These are phyloP conservation scores for Latrodectus hesperus DNA, from an alignment of 2,888 invertebrate species.

Conservation along the genomic window DNA sequence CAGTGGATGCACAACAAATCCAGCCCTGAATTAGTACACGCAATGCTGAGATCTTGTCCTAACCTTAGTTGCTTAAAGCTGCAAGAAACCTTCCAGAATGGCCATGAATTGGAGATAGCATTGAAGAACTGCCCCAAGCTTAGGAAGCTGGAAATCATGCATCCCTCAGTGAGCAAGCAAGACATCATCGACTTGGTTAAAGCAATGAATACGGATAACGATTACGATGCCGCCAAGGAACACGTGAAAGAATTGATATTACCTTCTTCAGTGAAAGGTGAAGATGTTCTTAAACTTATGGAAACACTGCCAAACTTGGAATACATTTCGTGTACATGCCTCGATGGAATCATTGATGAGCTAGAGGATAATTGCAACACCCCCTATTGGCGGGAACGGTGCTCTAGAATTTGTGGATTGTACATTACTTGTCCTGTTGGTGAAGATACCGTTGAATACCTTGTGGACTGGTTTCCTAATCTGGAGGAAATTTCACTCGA, in stretches of 20 bases:
- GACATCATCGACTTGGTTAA: conserved; percentile 65
- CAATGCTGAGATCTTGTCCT: conserved; percentile 59
- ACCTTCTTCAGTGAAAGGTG: conserved; percentile 70
- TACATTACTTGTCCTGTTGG: conserved; percentile 70
- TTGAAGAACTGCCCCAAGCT: conserved; percentile 67
- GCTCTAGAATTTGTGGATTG: conserved; percentile 60
- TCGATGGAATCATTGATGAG: conserved; percentile 70
- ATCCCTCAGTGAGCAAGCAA: conserved; percentile 70
- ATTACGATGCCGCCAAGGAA: conserved; percentile 13
- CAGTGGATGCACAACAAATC: conserved; percentile 64
- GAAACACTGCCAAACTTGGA: conserved; percentile 68
- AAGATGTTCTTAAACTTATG: conserved; percentile 67
- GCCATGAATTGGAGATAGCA: conserved; percentile 63
- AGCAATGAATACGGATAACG: conserved; percentile 15
- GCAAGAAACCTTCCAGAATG: conserved; percentile 69
- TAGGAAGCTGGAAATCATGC: conserved; percentile 68
- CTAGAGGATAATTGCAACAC: conserved; percentile 49
- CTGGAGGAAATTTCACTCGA: conserved; percentile 70
- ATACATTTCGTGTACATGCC: conserved; percentile 69
- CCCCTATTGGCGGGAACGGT: conserved; percentile 53
- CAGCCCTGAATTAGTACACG: conserved; percentile 47
- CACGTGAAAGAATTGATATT: conserved; percentile 62
- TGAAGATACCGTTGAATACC: conserved; percentile 57
- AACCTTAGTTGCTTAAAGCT: conserved; percentile 67
- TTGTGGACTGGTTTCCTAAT: conserved; percentile 70